Percentiles rank a stretch among this genome's conserved stretches.
Evolutionary conservation across 2,888 invertebrate species (phyloP).

Genomic region (Coleophora deauratella): DNA sequence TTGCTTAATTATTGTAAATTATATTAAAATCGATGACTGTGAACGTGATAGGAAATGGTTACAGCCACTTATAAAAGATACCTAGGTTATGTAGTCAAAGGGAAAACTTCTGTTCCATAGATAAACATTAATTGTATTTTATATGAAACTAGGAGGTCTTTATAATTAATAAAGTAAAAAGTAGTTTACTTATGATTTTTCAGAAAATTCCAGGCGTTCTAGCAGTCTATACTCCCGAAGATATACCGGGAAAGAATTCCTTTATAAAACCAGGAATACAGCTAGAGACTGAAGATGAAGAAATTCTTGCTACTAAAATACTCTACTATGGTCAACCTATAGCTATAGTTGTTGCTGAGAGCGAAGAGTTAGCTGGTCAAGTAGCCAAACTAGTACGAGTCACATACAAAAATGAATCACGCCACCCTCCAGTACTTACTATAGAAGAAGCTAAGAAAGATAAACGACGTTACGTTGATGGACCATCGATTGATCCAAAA

Average conservation of each 20-base stretch:
- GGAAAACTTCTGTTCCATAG: too few species aligned
- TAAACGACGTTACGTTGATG: constrained; percentile 39
- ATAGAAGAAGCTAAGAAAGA: constrained; percentile 57
- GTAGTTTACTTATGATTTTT: too few species aligned
- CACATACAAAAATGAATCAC: constrained; percentile 58
- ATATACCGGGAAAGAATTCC: constrained; percentile 80
- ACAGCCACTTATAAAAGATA: too few species aligned
- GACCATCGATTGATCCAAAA: constrained; percentile 33
- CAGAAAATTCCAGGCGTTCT: constrained; percentile 78
- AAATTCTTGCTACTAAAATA: constrained; percentile 71
- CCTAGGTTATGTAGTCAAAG: too few species aligned
- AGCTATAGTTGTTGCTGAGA: constrained; percentile 79
- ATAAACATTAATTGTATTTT: too few species aligned
- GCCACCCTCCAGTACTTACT: constrained; percentile 40
- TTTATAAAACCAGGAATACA: constrained; percentile 51
- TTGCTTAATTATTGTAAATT: too few species aligned
- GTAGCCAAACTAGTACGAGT: constrained; percentile 76
- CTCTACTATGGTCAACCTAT: constrained; percentile 79
- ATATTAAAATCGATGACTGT: too few species aligned
- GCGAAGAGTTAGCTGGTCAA: constrained; percentile 65
- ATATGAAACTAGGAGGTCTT: too few species aligned
- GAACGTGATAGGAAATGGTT: too few species aligned
- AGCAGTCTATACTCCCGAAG: constrained; percentile 76
- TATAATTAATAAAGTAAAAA: too few species aligned
- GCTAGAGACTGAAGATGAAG: constrained; percentile 54